A percentile compares a stretch with the other conserved stretches of the same genome.
Conservation (phyloP, 2,888 invertebrate species). For the Chironomus tentans region DNA sequence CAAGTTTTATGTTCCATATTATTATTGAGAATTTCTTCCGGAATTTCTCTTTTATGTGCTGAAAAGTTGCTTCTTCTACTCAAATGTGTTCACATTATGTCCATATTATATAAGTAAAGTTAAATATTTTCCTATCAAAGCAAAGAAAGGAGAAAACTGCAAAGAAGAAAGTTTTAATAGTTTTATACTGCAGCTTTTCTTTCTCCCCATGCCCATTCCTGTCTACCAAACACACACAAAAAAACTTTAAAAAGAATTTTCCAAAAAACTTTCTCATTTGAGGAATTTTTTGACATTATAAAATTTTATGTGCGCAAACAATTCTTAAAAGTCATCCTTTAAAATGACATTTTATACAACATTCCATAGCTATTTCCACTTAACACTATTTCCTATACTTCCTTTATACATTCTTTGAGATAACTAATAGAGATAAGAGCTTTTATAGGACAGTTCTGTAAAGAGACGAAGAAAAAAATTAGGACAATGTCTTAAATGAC, state of each 20-base stretch:
- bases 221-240: too few relatives aligned
- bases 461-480: too few relatives aligned
- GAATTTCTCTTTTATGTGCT: background rate
- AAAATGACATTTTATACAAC: background rate
- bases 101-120: background rate
- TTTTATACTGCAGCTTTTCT: background rate
- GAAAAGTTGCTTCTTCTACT: background rate
- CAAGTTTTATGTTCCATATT: background rate
- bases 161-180: background rate
- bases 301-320: background rate
- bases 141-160: background rate
- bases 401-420: too few relatives aligned
- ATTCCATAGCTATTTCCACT: too few relatives aligned
- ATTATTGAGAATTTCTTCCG: background rate
- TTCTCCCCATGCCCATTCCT: too few relatives aligned
- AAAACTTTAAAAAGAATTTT: too few relatives aligned
- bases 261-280: too few relatives aligned
- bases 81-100: background rate
- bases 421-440: too few relatives aligned
- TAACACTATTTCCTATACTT: too few relatives aligned
- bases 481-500: too few relatives aligned
- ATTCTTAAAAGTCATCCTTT: background rate
- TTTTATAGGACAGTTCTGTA: too few relatives aligned
- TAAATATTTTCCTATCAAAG: background rate
- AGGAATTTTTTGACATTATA: background rate